Conservation (phyloP, 2,888 invertebrate genomes). For the Drosophila sordidula region DNA sequence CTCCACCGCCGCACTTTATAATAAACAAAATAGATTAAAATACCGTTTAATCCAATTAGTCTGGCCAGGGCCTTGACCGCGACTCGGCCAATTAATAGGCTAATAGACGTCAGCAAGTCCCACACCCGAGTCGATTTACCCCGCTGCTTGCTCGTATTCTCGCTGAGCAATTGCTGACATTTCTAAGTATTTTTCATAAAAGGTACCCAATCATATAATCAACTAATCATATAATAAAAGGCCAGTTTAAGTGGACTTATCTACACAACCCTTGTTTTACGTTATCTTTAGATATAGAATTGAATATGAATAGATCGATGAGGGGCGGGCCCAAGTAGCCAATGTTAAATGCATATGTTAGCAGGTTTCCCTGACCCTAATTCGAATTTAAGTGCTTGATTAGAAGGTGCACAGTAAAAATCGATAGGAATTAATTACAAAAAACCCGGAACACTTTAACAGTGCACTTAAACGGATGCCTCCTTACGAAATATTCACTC, state of each 20-base stretch:
- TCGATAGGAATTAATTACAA: conserved; percentile 4
- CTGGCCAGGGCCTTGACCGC: not conserved
- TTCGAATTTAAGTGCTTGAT: conserved; percentile 11
- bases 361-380: not conserved
- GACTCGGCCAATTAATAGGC: not conserved
- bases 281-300: not conserved
- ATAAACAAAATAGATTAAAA: conserved; percentile 16
- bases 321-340: too few species aligned
- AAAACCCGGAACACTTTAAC: too few species aligned
- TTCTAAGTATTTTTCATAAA: not conserved
- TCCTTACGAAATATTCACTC: not conserved
- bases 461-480: too few species aligned
- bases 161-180: not conserved
- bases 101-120: not conserved
- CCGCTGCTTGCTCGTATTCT: too few species aligned
- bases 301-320: not conserved
- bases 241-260: not conserved
- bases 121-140: not conserved
- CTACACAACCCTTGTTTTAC: too few species aligned
- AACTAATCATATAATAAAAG: not conserved
- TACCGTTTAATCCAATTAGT: conserved; percentile 24
- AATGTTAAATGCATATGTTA: not conserved
- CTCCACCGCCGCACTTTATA: not conserved
- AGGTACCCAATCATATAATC: not conserved
- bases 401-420: not conserved